Evolutionary conservation across 2,797 vertebrate genomes (phyloP).

Genomic region (Pseudomugil tenellus): DNA sequence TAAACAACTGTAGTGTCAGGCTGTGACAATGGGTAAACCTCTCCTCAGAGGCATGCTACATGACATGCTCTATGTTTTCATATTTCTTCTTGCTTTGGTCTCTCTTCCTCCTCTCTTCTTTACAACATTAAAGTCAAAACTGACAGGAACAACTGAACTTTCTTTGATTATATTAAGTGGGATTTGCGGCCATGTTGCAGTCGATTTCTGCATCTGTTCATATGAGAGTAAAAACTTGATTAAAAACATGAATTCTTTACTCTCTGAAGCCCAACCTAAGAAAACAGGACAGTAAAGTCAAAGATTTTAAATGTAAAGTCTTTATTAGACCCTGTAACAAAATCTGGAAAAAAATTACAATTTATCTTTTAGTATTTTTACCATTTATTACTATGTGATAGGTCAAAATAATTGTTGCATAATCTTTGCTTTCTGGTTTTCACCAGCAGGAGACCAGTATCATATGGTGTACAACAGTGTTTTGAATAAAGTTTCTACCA

Average conservation of each 20-base stretch:
- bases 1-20: neutral
- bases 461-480: constrained; percentile 4
- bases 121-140: constrained; percentile 7
- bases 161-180: neutral
- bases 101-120: neutral
- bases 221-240: neutral
- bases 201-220: neutral
- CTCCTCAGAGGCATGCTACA: neutral
- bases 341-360: no score
- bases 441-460: no score
- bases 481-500: no score
- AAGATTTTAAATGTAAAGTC: no score
- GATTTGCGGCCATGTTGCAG: neutral
- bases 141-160: neutral
- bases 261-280: no score
- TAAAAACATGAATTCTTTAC: no score
- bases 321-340: no score
- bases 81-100: neutral
- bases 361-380: no score
- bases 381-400: no score
- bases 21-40: constrained; percentile 2
- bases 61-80: neutral
- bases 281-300: no score
- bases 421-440: no score
- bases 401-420: no score